Evolutionary conservation across 2,888 invertebrate genomes (phyloP), one percentile per base, ranked within the genome.

Genomic region (Luperina testacea): DNA sequence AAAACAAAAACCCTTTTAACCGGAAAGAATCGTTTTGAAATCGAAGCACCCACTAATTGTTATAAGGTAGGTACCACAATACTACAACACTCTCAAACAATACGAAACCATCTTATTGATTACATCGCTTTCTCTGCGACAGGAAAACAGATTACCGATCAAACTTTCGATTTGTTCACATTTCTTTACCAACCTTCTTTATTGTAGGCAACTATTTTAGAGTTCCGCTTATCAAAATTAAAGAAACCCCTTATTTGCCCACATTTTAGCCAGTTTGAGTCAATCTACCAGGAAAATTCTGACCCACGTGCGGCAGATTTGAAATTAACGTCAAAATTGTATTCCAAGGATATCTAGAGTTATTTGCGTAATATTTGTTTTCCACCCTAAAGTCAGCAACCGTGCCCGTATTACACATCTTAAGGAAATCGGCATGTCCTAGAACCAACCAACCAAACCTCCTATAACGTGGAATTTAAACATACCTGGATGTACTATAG

Each of bases 111-210:
- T 24, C 6, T 70, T n/a, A 20, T 53, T 15, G 70, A 67, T 48
- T 20, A 9, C 20, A 7, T 9, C 53, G 76, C 65, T 76, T 74
- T 84, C 86, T 59, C 71, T 9, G 27, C 24, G 24, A 74, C 79
- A 85, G 75, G 71, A 85, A 76, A 74, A 79, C 71, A 4, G 53
- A 84, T 84, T 17, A 57, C 20, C 20, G 32, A 84, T 70, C 72
- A 13, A 85, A 85, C 78, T 81, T 82, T 82, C 65, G 63, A 78
- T 75, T 75, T 48, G 71, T 53, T 13, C n/a, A 64, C 48, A 59
- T 80, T 71, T 84, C 65, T 51, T 72, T n/a, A 38, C 1, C 20
- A 8, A 57, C 9, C 48, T 42, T n/a, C 3, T 8, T 32, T 72
- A 15, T 38, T 17, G 24, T 11, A 17, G n/a, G 17, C 8, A 2